Base-by-base conservation (phyloP, 2,888 invertebrate genomes). In the Helobdella robusta region DNA sequence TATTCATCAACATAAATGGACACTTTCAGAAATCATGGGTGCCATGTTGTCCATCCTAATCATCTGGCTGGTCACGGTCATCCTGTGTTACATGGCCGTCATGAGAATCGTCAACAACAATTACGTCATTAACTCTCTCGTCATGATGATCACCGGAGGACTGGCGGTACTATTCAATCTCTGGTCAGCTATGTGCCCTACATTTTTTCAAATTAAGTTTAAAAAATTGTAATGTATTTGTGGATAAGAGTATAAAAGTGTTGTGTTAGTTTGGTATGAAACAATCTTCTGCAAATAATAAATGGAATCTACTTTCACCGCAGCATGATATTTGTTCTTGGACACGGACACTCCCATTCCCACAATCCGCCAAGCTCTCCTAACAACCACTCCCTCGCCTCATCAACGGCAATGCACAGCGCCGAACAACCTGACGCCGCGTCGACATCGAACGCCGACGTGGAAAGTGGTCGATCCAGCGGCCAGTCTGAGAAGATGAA, bases 11-110 rank as follows among this genome's bases (percentile, higher is more conserved):
- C 8, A 59, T 50, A 50, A 34, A 18, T 20, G n/a, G 11, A 1
- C 2, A 59, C 11, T 3, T 2, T 6, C 76, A 83, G 85, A 84
- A 76, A 95, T 98, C 3, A 89, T 98, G 70, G 98, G 98, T 18
- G 98, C 98, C 0, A 81, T 98, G 70, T 88, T 91, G 18, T 97
- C 95, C 0, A 95, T 98, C 2, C 84, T 97, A 2, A 83, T 97
- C 78, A 94, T 98, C 76, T 98, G 97, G 97, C 89, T 98, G 69
- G 91, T 98, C 60, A 98, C 98, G 0, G 97, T 91, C 11, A 85
- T 98, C 32, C 83, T 98, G 61, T 89, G 95, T 15, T 97, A 92
- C 82, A 83, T 95, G 81, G 98, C 97, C 0, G 84, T 93, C 20
- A 85, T 89, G 76, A 84, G 98, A 59, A 85, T 95, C 68, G 85